Evolutionary conservation across 2,888 invertebrate species (phyloP), one percentile per base, ranked within the genome.

Genomic region (Hydropsyche betteni): DNA sequence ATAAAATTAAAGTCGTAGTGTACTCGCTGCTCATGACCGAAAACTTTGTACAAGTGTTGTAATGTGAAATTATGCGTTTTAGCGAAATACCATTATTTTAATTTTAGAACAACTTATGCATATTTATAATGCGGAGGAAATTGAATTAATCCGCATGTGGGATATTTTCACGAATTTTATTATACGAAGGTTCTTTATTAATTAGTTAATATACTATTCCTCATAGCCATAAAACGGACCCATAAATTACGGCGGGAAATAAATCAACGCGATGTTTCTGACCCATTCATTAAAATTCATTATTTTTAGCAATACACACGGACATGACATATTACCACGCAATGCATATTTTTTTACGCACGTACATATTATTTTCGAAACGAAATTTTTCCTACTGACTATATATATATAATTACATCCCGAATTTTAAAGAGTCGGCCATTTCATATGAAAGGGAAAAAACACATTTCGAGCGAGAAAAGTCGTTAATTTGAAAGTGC

Each of bases 251-350:
- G 5, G 10, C 64, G 36, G 0, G 64, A 64, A 64, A 64, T 64
- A 64, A 64, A 64, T 64, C 64, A 64, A 64, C 64, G 64, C n/a
- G 64, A 64, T 64, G 64, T 64, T 64, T 36, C 64, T 64, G 64
- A 64, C 64, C 64, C 64, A 64, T 64, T 64, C 64, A 64, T 64
- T 64, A 64, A 64, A 64, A 64, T 64, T 64, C 64, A 64, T 64
- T 64, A 64, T 64, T 64, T 64, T 64, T 36, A 34, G 64, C 64
- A 64, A 64, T 36, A 34, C 44, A 44, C 44, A 44, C 12, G 34
- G 6, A 64, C 64, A 64, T 64, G 64, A 64, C 64, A 64, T 34
- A 64, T 64, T 64, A 64, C 64, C 64, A 64, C 64, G 64, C 64
- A 34, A 64, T 64, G 36, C 64, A 64, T 64, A 36, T 64, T 24